A percentile compares a stretch with the other conserved stretches of the same genome.
Evolutionary conservation across 2,797 vertebrate genomes (phyloP).

Genomic region (Moxostoma hubbsi): DNA sequence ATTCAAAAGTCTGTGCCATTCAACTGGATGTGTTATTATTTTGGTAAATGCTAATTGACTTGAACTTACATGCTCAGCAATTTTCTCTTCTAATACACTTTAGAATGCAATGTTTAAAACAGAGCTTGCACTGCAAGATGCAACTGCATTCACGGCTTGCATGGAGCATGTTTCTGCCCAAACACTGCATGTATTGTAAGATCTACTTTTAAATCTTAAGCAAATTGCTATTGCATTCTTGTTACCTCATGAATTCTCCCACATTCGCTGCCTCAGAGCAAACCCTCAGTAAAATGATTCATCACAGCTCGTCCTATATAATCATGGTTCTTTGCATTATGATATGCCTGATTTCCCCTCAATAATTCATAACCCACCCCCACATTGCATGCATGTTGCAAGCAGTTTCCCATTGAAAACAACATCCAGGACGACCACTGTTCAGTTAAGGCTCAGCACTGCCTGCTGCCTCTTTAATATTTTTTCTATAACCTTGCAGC

Average conservation of each 20-base stretch:
- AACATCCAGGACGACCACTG: slow-evolving; percentile 57
- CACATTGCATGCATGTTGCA: slow-evolving; percentile 40
- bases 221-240: slow-evolving; percentile 8
- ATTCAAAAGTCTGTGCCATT: too few species aligned
- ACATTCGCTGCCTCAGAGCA: neutral
- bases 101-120: too few species aligned
- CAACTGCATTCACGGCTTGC: too few species aligned
- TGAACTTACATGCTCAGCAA: too few species aligned
- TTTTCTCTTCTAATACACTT: too few species aligned
- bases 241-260: neutral
- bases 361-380: slow-evolving; percentile 57
- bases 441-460: slow-evolving; percentile 1
- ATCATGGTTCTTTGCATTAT: slow-evolving; percentile 61
- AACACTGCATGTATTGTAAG: neutral
- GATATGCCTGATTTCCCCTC: slow-evolving; percentile 66
- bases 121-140: too few species aligned
- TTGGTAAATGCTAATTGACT: too few species aligned
- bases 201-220: neutral
- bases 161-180: too few species aligned
- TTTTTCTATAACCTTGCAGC: slow-evolving; percentile 66
- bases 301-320: slow-evolving; percentile 55
- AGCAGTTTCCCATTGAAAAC: slow-evolving; percentile 7
- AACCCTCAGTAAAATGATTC: slow-evolving; percentile 28
- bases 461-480: slow-evolving; percentile 61
- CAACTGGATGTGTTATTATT: too few species aligned